phyloP scores from a whole-genome alignment of 2,888 invertebrate species.

The Tetranychus piercei region DNA sequence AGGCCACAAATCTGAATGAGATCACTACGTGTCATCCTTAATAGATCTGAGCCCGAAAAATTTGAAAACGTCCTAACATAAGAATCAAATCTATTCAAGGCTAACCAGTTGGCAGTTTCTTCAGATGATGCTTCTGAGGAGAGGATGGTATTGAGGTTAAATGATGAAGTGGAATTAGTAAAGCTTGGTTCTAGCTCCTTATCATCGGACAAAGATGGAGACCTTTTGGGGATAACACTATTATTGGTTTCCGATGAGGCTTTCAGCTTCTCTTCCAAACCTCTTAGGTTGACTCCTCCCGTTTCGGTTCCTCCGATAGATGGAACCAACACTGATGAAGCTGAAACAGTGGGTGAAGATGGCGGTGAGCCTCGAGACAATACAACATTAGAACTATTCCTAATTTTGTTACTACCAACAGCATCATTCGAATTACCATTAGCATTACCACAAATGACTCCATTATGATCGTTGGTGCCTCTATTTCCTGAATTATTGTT shows the following conservation, averaged over 20 bases:
- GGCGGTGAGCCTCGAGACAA: slow-evolving; percentile 6
- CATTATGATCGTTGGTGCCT: slow-evolving; percentile 7
- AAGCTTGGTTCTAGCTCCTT: not conserved
- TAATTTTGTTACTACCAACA: not conserved
- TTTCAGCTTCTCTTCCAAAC: not conserved
- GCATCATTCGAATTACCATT: not conserved
- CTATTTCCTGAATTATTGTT: slow-evolving; percentile 16
- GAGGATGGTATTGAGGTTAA: not conserved
- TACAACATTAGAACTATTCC: not conserved
- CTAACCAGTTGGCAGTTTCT: slow-evolving; percentile 62
- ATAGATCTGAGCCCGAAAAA: slow-evolving; percentile 70
- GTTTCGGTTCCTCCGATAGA: not conserved
- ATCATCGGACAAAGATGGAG: slow-evolving; percentile 1
- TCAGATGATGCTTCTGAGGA: slow-evolving; percentile 24
- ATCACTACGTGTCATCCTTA: slow-evolving; percentile 73
- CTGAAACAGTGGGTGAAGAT: not conserved
- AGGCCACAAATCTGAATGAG: slow-evolving; percentile 82
- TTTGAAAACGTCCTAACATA: slow-evolving; percentile 58
- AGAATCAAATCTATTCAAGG: slow-evolving; percentile 53
- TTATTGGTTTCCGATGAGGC: not conserved
- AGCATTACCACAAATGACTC: not conserved
- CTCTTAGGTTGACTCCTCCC: not conserved
- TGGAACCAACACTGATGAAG: not conserved
- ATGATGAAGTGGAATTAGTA: not conserved
- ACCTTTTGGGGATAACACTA: slow-evolving; percentile 1